Percentiles rank a stretch among this genome's conserved stretches.
Conservation (phyloP, 2,888 invertebrate genomes). For the Abscondita cerata region DNA sequence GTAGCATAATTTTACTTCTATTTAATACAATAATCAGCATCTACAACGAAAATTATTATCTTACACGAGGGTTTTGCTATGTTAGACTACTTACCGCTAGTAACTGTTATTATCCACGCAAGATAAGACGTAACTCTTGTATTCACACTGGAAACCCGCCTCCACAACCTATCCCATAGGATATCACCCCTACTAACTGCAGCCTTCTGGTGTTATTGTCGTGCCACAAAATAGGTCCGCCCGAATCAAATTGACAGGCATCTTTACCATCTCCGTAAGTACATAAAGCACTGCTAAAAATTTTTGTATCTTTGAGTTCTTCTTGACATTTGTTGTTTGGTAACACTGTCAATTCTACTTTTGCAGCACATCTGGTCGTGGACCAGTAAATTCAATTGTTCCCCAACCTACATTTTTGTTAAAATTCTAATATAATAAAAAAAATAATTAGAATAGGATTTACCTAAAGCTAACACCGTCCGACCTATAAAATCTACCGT, state of each 20-base stretch:
- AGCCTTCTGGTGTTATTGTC: constrained; percentile 56
- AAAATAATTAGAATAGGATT: constrained; percentile 22
- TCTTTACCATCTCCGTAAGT: constrained; percentile 63
- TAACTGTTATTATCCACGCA: constrained; percentile 62
- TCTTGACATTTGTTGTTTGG: constrained; percentile 57
- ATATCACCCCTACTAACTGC: constrained; percentile 63
- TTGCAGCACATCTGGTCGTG: constrained; percentile 60
- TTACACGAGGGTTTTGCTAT: background rate
- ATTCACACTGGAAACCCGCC: constrained; percentile 61
- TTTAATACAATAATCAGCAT: constrained; percentile 49
- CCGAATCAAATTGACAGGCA: constrained; percentile 67
- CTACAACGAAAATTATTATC: constrained; percentile 41
- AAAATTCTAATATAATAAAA: constrained; percentile 4
- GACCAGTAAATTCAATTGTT: constrained; percentile 60
- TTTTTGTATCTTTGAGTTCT: constrained; percentile 17
- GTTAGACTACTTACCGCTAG: constrained; percentile 42
- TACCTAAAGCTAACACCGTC: constrained; percentile 61
- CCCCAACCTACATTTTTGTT: constrained; percentile 67
- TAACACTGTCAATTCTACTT: constrained; percentile 63
- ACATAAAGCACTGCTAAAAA: constrained; percentile 56
- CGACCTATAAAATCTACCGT: constrained; percentile 51
- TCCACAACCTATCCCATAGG: constrained; percentile 65
- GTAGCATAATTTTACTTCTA: no score
- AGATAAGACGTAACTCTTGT: constrained; percentile 63
- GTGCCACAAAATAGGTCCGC: constrained; percentile 65